Evolutionary conservation across 2,797 vertebrate genomes (phyloP).

Genomic region (Syndactyla subalaris): DNA sequence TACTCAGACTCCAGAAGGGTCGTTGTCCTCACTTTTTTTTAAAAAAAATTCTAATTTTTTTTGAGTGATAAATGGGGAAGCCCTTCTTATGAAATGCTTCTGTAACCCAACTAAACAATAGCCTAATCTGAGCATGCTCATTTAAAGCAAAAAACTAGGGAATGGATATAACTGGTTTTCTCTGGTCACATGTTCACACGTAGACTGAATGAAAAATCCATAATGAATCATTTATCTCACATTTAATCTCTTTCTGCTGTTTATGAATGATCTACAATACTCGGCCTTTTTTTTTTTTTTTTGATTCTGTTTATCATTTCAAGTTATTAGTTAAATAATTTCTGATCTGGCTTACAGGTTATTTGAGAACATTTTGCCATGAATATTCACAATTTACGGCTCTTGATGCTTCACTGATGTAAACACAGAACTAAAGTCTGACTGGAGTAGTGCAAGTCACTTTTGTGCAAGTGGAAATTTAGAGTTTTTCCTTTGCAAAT

Average conservation of each 20-base stretch:
- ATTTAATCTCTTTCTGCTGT: conserved; percentile 27
- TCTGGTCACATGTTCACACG: conserved; percentile 21
- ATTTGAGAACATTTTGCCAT: conserved; percentile 5
- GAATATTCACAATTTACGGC: neutral
- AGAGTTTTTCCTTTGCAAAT: neutral
- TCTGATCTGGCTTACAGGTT: neutral
- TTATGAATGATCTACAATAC: conserved; percentile 44
- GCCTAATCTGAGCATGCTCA: neutral
- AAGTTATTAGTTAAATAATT: conserved; percentile 27
- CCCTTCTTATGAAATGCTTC: conserved; percentile 33
- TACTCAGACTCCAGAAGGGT: conserved; percentile 69
- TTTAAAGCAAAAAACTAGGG: neutral
- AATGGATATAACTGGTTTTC: neutral
- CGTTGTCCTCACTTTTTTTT: conserved; percentile 55
- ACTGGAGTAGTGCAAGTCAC: neutral
- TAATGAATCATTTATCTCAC: conserved; percentile 35
- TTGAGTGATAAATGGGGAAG: conserved; percentile 40
- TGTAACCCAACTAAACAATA: conserved; percentile 8
- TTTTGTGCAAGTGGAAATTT: neutral
- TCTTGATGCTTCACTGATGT: neutral
- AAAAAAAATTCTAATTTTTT: neutral
- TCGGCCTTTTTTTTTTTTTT: neutral
- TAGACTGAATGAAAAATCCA: conserved; percentile 33
- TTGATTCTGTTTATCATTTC: neutral
- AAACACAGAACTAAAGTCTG: neutral